phyloP scores from a whole-genome alignment of 2,113 vertebrate species.

The Anarrhichthys ocellatus region DNA sequence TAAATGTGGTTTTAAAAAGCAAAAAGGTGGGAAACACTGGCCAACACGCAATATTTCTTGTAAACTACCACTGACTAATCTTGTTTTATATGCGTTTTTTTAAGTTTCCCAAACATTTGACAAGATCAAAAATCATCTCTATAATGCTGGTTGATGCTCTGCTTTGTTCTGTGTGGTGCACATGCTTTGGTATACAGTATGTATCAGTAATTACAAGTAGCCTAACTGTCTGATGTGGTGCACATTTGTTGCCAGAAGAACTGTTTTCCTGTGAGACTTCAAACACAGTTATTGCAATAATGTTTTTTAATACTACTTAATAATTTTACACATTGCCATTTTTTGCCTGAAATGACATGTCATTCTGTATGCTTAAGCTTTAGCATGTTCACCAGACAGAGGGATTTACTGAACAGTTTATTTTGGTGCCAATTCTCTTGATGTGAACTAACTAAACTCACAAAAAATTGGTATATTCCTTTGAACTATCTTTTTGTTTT shows the following conservation, averaged over 20 bases:
- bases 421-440: background rate
- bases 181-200: background rate
- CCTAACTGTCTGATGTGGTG: background rate
- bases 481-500: background rate
- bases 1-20: background rate
- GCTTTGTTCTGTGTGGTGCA: background rate
- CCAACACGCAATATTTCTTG: constrained; percentile 1
- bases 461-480: background rate
- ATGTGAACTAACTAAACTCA: background rate
- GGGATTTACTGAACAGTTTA: background rate
- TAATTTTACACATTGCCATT: background rate
- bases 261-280: background rate
- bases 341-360: background rate
- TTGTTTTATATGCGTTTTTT: background rate
- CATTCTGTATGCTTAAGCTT: background rate
- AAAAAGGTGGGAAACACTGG: constrained; percentile 37
- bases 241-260: background rate
- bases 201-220: background rate
- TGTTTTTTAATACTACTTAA: background rate
- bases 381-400: background rate
- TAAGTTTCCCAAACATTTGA: background rate
- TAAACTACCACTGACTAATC: constrained; percentile 37
- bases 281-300: background rate
- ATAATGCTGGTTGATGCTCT: constrained; percentile 4
- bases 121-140: background rate